Conservation (phyloP, 2,797 vertebrate species). For the Paguma larvata region DNA sequence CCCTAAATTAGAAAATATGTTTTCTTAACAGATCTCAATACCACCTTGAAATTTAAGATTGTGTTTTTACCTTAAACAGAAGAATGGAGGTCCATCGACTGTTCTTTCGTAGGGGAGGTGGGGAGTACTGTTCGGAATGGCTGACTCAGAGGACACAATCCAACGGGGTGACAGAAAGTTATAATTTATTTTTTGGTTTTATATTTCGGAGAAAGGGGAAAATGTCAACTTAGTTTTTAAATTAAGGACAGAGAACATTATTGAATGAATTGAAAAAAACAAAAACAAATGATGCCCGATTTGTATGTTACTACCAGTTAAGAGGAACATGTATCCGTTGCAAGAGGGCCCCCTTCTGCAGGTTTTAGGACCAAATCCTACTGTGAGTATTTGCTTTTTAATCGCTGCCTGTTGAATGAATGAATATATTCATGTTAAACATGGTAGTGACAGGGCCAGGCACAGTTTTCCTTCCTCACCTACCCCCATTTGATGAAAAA, state of each 20-base stretch:
- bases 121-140: not conserved
- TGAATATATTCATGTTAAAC: conserved; percentile 40
- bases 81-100: not conserved
- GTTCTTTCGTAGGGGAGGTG: not conserved
- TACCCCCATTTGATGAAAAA: not conserved
- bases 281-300: not conserved
- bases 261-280: conserved; percentile 24
- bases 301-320: not conserved
- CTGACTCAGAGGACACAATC: not conserved
- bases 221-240: not conserved
- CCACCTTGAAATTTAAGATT: conserved; percentile 45
- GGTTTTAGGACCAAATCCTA: conserved; percentile 30
- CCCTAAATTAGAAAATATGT: not conserved
- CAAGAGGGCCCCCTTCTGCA: not conserved
- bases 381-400: not conserved
- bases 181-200: not conserved
- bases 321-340: not conserved
- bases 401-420: not conserved
- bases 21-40: not conserved
- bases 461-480: not conserved
- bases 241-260: conserved; percentile 47
- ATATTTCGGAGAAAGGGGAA: conserved; percentile 12
- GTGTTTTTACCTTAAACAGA: conserved; percentile 1
- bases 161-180: not conserved
- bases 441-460: not conserved